Conservation (phyloP, 2,113 vertebrate genomes). For the Thamnaconus septentrionalis region DNA sequence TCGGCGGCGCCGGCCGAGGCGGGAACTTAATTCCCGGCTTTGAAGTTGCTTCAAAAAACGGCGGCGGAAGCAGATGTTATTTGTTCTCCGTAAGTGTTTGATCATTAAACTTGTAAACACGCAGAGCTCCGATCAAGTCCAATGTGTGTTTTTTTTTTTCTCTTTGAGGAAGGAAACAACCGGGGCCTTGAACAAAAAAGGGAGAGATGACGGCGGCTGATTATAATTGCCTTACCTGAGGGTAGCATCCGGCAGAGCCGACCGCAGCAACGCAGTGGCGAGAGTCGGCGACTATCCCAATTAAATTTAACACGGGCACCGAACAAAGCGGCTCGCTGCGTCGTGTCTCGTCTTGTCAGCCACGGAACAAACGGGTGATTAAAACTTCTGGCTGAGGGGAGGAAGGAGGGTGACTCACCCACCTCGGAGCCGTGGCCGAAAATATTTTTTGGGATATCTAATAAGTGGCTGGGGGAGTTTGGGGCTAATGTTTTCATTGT, state of each 20-base stretch:
- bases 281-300: constrained; percentile 55
- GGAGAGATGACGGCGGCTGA: constrained; percentile 25
- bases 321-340: constrained; percentile 50
- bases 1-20: constrained; percentile 11
- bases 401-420: constrained; percentile 38
- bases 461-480: constrained; percentile 43
- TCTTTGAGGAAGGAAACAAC: constrained; percentile 25
- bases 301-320: constrained; percentile 55
- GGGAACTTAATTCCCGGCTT: constrained; percentile 14
- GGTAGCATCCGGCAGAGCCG: constrained; percentile 39
- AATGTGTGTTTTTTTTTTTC: constrained; percentile 16
- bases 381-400: constrained; percentile 49
- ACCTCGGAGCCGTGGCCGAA: constrained; percentile 45
- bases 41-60: constrained; percentile 20
- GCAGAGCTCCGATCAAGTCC: constrained; percentile 16
- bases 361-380: constrained; percentile 56
- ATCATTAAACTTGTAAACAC: constrained; percentile 49
- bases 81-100: constrained; percentile 38
- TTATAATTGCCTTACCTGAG: constrained; percentile 68
- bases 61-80: constrained; percentile 34
- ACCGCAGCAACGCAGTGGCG: constrained; percentile 36
- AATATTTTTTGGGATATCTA: constrained; percentile 42
- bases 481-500: constrained; percentile 32
- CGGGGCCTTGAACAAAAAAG: constrained; percentile 32
- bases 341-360: constrained; percentile 34